Evolutionary conservation across 1,140 invertebrate genomes (phyloP).

Genomic region (Dermatophagoides farinae): DNA sequence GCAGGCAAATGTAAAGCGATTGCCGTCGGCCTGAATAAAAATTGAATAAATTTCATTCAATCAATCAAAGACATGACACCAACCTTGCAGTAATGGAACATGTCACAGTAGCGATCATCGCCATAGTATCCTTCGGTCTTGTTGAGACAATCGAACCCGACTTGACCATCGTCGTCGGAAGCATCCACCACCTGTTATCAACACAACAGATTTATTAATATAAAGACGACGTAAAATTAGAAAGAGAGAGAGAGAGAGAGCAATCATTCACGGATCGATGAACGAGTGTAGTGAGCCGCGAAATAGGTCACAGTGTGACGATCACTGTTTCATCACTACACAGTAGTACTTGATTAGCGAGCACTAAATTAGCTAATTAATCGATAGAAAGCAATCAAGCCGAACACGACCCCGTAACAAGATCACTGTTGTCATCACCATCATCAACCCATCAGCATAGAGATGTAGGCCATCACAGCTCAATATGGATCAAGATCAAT

Average conservation of each 20-base stretch:
- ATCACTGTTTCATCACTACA: background rate
- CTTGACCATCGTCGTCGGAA: too few relatives aligned
- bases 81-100: conserved; percentile 21
- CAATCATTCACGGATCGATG: too few relatives aligned
- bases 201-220: too few relatives aligned
- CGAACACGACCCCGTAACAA: too few relatives aligned
- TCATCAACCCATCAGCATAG: too few relatives aligned
- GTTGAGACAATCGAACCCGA: conserved; percentile 19
- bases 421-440: conserved; percentile 15
- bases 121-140: conserved; percentile 21
- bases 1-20: conserved; percentile 18
- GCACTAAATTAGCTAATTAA: background rate
- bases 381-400: conserved; percentile 16
- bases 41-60: background rate
- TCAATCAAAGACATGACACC: background rate
- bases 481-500: background rate
- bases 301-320: background rate
- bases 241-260: too few relatives aligned
- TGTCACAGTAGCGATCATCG: conserved; percentile 21
- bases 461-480: too few relatives aligned
- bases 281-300: too few relatives aligned
- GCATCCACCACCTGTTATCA: too few relatives aligned
- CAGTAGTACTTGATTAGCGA: too few relatives aligned
- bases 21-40: conserved; percentile 14
- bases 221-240: too few relatives aligned